Evolutionary conservation across 2,797 vertebrate genomes (phyloP).

Genomic region (Tiaroga cobitis): DNA sequence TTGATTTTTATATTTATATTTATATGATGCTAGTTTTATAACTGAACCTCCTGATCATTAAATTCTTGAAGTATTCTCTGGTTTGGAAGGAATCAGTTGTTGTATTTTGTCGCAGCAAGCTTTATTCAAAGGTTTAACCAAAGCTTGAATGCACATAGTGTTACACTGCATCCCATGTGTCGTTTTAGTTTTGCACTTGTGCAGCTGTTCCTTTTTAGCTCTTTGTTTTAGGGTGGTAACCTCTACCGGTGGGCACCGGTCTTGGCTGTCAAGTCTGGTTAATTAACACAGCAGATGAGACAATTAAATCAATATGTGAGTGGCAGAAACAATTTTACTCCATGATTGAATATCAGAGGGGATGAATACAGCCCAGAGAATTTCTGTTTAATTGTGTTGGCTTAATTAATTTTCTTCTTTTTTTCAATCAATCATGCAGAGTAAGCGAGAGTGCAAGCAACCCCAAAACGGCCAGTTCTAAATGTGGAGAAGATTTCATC

Average conservation of each 20-base stretch:
- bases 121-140: neutral
- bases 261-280: constrained; percentile 67
- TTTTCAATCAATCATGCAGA: constrained; percentile 43
- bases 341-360: constrained; percentile 69
- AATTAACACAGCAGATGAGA: constrained; percentile 70
- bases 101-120: neutral
- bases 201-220: constrained; percentile 40
- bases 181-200: constrained; percentile 21
- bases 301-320: constrained; percentile 74
- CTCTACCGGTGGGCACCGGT: constrained; percentile 50
- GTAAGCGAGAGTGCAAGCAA: constrained; percentile 22
- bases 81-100: neutral
- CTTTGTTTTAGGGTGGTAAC: constrained; percentile 47
- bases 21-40: neutral
- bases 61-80: neutral
- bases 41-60: neutral
- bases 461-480: neutral
- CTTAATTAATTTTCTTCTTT: constrained; percentile 64
- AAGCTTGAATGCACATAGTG: neutral
- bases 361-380: constrained; percentile 62
- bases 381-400: constrained; percentile 65
- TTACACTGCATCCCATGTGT: constrained; percentile 14
- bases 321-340: constrained; percentile 73
- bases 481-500: constrained; percentile 1
- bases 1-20: neutral